phyloP scores from a whole-genome alignment of 2,797 vertebrate species.

The Pangasius larnaudii region DNA sequence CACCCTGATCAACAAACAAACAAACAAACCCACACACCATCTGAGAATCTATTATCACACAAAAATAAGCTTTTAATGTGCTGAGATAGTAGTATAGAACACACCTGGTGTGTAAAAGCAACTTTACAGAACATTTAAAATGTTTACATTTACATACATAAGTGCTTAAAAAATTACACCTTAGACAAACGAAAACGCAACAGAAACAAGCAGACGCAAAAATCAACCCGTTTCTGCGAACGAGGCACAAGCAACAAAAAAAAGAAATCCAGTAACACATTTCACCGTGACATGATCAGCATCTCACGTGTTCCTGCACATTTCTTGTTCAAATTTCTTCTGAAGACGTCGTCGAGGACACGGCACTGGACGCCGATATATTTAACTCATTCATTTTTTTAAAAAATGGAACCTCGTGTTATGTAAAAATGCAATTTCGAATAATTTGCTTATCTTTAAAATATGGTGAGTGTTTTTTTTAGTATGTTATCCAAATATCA shows the following conservation, averaged over 20 bases:
- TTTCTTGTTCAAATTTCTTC: background rate
- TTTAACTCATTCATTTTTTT: too few species aligned
- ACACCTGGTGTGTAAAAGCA: slow-evolving; percentile 37
- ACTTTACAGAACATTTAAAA: slow-evolving; percentile 22
- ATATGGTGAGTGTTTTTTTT: background rate
- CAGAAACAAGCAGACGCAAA: slow-evolving; percentile 25
- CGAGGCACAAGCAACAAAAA: background rate
- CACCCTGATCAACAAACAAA: background rate
- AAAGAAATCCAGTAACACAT: too few species aligned
- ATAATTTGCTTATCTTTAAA: background rate
- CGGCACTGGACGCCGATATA: accelerated
- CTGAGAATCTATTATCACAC: slow-evolving; percentile 12
- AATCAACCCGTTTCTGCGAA: background rate
- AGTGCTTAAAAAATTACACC: slow-evolving; percentile 62
- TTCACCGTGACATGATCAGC: background rate
- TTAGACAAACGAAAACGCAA: background rate
- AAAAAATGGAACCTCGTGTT: background rate
- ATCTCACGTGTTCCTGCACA: background rate
- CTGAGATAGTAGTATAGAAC: slow-evolving; percentile 6
- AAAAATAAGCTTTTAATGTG: slow-evolving; percentile 54
- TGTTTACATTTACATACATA: slow-evolving; percentile 61
- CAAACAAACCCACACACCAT: background rate
- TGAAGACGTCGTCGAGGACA: background rate
- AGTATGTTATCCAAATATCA: too few species aligned
- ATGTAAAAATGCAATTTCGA: background rate